These are phyloP conservation scores for Glyptemys insculpta DNA, from an alignment of 2,797 vertebrate genomes.

Conservation along the genomic window DNA sequence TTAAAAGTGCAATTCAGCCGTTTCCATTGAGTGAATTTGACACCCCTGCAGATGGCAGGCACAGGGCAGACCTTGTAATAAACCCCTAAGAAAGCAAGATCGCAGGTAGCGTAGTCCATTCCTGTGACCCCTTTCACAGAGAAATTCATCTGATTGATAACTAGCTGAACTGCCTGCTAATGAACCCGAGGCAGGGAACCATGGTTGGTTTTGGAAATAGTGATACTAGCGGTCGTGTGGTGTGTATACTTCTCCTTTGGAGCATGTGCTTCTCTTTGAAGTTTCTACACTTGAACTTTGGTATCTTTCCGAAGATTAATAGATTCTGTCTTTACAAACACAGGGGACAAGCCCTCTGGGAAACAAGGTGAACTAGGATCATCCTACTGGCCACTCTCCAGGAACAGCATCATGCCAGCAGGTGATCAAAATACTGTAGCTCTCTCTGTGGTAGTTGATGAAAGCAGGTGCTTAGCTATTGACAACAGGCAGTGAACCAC, in stretches of 20 bases:
- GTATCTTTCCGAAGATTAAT: neutral
- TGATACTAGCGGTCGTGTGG: neutral
- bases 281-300: neutral
- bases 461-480: neutral
- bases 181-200: neutral
- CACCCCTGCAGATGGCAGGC: neutral
- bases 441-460: neutral
- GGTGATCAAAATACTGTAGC: neutral
- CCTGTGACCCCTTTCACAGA: fast-evolving
- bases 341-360: neutral
- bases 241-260: neutral
- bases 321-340: neutral
- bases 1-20: neutral
- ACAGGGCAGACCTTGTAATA: neutral
- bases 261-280: neutral
- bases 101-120: fast-evolving
- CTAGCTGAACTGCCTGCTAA: neutral
- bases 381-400: neutral
- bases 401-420: neutral
- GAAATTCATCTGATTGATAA: neutral
- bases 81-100: neutral
- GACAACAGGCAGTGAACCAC: neutral
- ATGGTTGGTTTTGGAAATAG: neutral
- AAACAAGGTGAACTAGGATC: neutral
- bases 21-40: neutral